These are phyloP conservation scores for Lamellibrachia columna DNA, from an alignment of 2,888 invertebrate species.

Conservation along the genomic window DNA sequence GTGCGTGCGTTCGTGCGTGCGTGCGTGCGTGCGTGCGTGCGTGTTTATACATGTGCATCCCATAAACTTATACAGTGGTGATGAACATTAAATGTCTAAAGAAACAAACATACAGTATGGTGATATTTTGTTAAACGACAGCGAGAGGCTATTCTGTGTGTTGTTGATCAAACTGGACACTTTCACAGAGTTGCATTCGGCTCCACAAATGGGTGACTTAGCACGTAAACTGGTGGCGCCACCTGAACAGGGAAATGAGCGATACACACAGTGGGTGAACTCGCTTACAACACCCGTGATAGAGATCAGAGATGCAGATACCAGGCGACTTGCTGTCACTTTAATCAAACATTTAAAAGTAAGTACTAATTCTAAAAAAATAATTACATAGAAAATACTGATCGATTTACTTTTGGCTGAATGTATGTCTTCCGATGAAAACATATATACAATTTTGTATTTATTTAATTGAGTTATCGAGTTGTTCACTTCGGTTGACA, in stretches of 20 bases:
- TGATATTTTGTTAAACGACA: neutral
- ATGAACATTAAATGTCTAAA: no score
- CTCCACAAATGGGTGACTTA: conserved; percentile 6
- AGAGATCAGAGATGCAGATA: conserved; percentile 23
- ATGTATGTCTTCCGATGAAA: no score
- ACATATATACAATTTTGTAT: no score
- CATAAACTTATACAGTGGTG: no score
- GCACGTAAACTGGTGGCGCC: conserved; percentile 30
- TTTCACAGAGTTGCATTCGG: neutral
- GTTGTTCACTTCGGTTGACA: no score
- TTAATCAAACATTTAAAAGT: conserved; percentile 7
- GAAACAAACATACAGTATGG: neutral
- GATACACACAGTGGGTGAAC: conserved; percentile 52
- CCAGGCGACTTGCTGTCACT: neutral
- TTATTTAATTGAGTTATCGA: no score
- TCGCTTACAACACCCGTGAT: conserved; percentile 33
- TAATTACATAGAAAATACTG: no score
- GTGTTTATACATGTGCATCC: no score
- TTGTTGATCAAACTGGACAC: neutral
- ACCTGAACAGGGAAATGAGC: conserved; percentile 45
- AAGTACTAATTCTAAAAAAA: neutral
- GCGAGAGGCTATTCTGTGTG: neutral
- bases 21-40: no score
- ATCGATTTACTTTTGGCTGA: no score
- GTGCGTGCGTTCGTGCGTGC: no score